Evolutionary conservation across 1,140 invertebrate species (phyloP), one percentile per base, ranked within the genome.

Genomic region (Drosophila sulfurigaster): DNA sequence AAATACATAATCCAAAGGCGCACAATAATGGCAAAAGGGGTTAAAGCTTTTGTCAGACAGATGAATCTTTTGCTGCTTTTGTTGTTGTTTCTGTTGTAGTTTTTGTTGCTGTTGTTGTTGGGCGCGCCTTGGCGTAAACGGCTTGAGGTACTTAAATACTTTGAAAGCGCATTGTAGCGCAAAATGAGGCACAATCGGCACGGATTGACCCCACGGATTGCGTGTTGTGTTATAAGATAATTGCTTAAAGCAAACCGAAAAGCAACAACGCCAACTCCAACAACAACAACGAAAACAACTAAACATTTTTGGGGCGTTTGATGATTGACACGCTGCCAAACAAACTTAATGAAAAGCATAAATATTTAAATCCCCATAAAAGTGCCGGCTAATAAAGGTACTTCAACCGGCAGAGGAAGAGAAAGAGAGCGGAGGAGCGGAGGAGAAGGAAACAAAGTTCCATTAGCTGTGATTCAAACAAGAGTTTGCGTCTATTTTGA

Each of bases 71-170:
- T 35, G 16, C 56, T 56, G 38, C 13, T 59, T 35, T 52, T 52
- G 8, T 78, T 72, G 45, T 75, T 72, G 59, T 81, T 76, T 49
- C 67, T 78, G 81, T 63, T 75, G 49, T 16, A 35, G 43, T 43
- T 32, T 13, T 20, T 60, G 56, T 11, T 69, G 65, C 11, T 30
- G 16, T 30, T 68, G 64, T 68, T 68, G 48, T 43, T 13, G 28
- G 41, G 60, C 28, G 38, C 57, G 56, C 54, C 71, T 71, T 64
- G 32, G 66, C 48, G 45, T 60, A 78, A 82, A 79, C 72, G 83
- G 82, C 82, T 86, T 82, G 80, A 85, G 85, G 77, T 89, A 89
- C 85, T 88, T 88, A 88, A 88, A 89, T 85, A 81, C 85, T 89
- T 89, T 88, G 78, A 63, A 70, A 70, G 81, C 85, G 85, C 85